Base-by-base conservation (phyloP, 2,113 vertebrate species). In the Coracopsis vasa region DNA sequence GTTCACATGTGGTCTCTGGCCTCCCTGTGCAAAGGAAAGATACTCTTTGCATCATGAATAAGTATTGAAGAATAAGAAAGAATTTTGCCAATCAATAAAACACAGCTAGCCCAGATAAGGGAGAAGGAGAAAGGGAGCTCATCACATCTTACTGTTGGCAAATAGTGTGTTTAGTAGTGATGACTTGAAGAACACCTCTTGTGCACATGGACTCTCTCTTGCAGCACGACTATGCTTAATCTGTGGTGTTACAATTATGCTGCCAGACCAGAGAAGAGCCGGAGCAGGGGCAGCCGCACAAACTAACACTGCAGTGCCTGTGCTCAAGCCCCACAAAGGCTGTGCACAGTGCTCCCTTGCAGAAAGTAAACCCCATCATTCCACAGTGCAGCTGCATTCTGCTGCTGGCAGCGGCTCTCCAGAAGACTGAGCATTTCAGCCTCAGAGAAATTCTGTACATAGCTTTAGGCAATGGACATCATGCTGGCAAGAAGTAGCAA, bases 401-500 rank as follows among this genome's bases (percentile, higher is more conserved):
- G 42, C 90, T 92, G 47, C 85, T 86, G 47, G 50, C 83, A 83
- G 60, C 8, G 2, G 64, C 82, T 44, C 42, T 86, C 45, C 88
- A 60, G 79, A 88, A 93, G 27, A 25, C 71, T 33, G 25, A 96
- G 44, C 44, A 27, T 83, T 93, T 93, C 80, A 93, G 90, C 80
- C 83, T 94, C 72, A 94, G 80, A 96, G 78, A 90, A 94, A 96
- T 83, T 80, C 86, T 81, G 92, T 83, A 88, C 47, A 29, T 78
- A 64, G 77, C 92, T 88, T 95, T 67, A 93, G 86, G 95, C 60
- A 96, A 83, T 56, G 95, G 95, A 74, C 65, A 86, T 92, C 95
- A 84, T 94, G 94, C 93, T 96, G 95, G 86, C 83, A 86, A 95
- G 93, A 92, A 95, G 94, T 95, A 92, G 80, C 89, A 89, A 96